Evolutionary conservation across 2,888 invertebrate genomes (phyloP).

Genomic region (Arrhopalites spinosus): DNA sequence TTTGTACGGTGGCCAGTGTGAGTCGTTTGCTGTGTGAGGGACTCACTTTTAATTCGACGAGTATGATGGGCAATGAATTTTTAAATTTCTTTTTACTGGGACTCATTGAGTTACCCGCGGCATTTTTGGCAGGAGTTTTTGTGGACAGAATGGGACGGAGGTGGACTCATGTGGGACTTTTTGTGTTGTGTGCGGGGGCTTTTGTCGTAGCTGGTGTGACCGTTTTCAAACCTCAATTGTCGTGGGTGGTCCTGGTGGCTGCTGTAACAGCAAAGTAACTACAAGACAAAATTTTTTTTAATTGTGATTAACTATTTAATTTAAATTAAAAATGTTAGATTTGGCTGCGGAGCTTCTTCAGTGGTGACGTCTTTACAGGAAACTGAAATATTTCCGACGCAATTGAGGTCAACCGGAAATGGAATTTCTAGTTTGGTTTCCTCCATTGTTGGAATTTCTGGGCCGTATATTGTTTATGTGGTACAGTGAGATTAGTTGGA

Average conservation of each 20-base stretch:
- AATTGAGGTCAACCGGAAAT: constrained; percentile 69
- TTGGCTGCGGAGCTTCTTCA: no score
- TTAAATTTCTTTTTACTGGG: constrained; percentile 70
- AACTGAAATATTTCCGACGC: constrained; percentile 70
- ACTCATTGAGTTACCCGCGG: constrained; percentile 69
- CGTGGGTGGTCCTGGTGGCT: constrained; percentile 40
- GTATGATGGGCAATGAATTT: constrained; percentile 69
- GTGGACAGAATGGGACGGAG: constrained; percentile 63
- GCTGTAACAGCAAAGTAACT: constrained; percentile 49
- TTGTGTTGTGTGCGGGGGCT: constrained; percentile 57
- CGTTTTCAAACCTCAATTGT: constrained; percentile 37
- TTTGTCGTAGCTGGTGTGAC: constrained; percentile 43
- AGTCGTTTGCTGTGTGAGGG: no score
- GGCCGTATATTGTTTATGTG: constrained; percentile 68
- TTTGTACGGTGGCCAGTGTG: no score
- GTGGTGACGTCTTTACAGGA: constrained; percentile 5
- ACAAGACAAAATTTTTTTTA: constrained; percentile 57
- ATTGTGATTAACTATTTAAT: no score
- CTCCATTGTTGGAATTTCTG: constrained; percentile 64
- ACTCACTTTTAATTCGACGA: no score
- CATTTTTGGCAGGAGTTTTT: constrained; percentile 63
- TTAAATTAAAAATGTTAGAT: no score
- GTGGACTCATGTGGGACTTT: constrained; percentile 62
- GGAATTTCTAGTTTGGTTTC: constrained; percentile 66
- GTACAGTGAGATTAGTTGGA: constrained; percentile 57